Evolutionary conservation across 2,113 vertebrate species (phyloP).

Genomic region (Pachypanchax playfairii): DNA sequence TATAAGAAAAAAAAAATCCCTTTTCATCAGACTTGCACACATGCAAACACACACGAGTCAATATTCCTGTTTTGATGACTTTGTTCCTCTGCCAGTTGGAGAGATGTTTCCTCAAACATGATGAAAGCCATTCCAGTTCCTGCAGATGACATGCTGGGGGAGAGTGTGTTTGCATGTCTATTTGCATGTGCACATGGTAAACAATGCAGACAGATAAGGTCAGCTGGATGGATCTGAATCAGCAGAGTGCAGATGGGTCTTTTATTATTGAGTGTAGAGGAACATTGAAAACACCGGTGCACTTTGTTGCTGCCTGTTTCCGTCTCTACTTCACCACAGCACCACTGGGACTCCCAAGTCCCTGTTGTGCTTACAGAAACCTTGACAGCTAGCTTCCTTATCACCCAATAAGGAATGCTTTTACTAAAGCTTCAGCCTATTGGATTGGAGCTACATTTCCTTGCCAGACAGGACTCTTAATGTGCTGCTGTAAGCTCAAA

Average conservation of each 20-base stretch:
- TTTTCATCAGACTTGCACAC: slow-evolving; percentile 23
- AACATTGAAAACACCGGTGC: slow-evolving; percentile 57
- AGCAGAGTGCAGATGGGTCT: slow-evolving; percentile 46
- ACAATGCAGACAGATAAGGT: slow-evolving; percentile 41
- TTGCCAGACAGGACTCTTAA: slow-evolving; percentile 62
- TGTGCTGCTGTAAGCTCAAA: slow-evolving; percentile 71
- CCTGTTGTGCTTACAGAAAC: slow-evolving; percentile 66
- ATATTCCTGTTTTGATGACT: slow-evolving; percentile 30
- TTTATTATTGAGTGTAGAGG: slow-evolving; percentile 34
- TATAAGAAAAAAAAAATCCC: slow-evolving; percentile 4
- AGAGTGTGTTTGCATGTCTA: slow-evolving; percentile 30
- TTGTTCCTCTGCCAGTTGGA: slow-evolving; percentile 44
- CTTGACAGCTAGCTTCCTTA: slow-evolving; percentile 57
- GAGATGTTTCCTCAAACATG: slow-evolving; percentile 56
- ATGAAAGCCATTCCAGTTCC: slow-evolving; percentile 40
- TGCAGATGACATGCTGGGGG: slow-evolving; percentile 29
- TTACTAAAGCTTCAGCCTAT: slow-evolving; percentile 72
- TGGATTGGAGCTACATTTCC: slow-evolving; percentile 69
- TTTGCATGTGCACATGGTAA: slow-evolving; percentile 31
- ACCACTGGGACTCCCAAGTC: slow-evolving; percentile 64
- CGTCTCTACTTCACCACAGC: slow-evolving; percentile 48
- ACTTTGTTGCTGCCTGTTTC: slow-evolving; percentile 35
- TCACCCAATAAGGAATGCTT: slow-evolving; percentile 70
- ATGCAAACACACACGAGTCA: slow-evolving; percentile 1
- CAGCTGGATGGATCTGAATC: slow-evolving; percentile 45